Percentiles rank a stretch among this genome's conserved stretches.
Evolutionary conservation across 2,888 invertebrate species (phyloP).

Genomic region (Nemotelus pantherinus): DNA sequence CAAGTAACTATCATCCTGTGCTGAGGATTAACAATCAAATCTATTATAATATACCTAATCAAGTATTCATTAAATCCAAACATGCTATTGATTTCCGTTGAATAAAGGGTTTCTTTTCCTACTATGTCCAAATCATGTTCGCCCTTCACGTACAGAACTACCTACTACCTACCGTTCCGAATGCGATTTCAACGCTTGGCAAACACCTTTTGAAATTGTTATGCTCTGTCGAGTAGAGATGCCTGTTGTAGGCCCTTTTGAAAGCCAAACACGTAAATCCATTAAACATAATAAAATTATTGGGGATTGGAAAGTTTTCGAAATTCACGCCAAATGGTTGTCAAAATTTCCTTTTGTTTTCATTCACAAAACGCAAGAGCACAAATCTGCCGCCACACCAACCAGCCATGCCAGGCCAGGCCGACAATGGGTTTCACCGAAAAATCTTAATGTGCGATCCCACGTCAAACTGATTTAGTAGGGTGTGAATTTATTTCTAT

Average conservation of each 20-base stretch:
- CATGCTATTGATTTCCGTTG: too few species aligned
- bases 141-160: too few species aligned
- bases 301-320: conserved; percentile 42
- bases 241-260: conserved; percentile 2
- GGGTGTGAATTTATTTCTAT: conserved; percentile 41
- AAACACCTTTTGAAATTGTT: conserved; percentile 32
- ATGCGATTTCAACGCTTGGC: conserved; percentile 13
- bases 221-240: not conserved
- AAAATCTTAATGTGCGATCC: conserved; percentile 37
- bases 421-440: conserved; percentile 5
- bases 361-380: conserved; percentile 35
- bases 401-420: not conserved
- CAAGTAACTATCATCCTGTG: too few species aligned
- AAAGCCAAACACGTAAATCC: conserved; percentile 40
- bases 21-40: too few species aligned
- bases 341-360: conserved; percentile 40
- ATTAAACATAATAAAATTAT: conserved; percentile 45
- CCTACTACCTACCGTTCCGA: not conserved
- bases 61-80: too few species aligned
- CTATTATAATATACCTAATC: too few species aligned
- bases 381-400: conserved; percentile 20
- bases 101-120: too few species aligned
- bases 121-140: too few species aligned
- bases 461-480: conserved; percentile 44
- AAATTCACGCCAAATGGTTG: conserved; percentile 43